phyloP scores from a whole-genome alignment of 2,888 invertebrate genomes.

The Panorpa germanica region DNA sequence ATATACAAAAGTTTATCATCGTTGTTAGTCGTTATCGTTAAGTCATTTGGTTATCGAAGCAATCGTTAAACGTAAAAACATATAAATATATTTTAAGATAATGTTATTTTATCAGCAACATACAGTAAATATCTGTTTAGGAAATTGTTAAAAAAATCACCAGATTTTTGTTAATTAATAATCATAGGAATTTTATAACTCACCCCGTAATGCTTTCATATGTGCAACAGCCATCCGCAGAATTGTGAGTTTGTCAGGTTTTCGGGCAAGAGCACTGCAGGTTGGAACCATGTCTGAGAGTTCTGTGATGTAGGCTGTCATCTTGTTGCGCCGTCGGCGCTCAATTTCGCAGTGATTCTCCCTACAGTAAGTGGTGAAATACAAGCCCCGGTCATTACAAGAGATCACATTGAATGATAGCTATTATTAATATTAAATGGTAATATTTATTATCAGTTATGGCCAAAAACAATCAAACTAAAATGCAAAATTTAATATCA shows the following conservation, averaged over 20 bases:
- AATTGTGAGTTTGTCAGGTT: slow-evolving; percentile 98
- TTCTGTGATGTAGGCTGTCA: slow-evolving; percentile 99
- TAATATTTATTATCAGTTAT: too few species aligned
- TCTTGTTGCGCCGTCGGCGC: slow-evolving; percentile 94
- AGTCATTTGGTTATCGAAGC: not conserved
- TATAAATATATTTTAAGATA: not conserved
- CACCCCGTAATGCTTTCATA: slow-evolving; percentile 94
- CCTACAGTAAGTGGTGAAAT: slow-evolving; percentile 40
- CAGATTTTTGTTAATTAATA: too few species aligned
- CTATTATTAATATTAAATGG: too few species aligned
- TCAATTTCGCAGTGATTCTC: slow-evolving; percentile 99
- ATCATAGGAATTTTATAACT: slow-evolving; percentile 17
- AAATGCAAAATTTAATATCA: too few species aligned
- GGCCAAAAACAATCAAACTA: too few species aligned
- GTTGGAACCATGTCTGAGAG: slow-evolving; percentile 99
- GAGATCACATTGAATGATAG: too few species aligned
- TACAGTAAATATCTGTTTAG: too few species aligned
- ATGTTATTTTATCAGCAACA: too few species aligned
- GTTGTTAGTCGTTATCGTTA: slow-evolving; percentile 1
- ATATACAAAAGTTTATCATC: not conserved
- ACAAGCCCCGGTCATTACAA: too few species aligned
- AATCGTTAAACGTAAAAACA: not conserved
- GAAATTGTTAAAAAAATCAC: too few species aligned
- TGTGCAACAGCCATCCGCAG: slow-evolving; percentile 98
- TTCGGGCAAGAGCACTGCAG: slow-evolving; percentile 91